Evolutionary conservation across 2,888 invertebrate genomes (phyloP).

Genomic region (Chymomyza caudatula): DNA sequence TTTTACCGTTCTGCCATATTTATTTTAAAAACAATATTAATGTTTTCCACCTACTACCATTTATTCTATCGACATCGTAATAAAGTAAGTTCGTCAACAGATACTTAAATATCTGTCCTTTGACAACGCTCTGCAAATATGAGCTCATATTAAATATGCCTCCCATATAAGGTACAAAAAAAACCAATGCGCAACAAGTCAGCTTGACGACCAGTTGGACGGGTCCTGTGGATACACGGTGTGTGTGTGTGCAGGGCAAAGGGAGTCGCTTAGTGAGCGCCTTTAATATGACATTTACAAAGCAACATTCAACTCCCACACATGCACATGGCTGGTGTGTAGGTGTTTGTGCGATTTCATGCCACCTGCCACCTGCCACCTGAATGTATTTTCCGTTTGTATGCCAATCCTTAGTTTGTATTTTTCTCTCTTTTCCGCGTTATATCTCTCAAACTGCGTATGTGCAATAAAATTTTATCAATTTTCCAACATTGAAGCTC

Average conservation of each 20-base stretch:
- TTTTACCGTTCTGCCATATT: too few relatives aligned
- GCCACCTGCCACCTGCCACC: background rate
- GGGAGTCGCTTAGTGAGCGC: background rate
- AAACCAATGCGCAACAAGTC: slow-evolving; percentile 48
- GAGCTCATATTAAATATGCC: background rate
- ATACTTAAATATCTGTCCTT: background rate
- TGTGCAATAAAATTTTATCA: background rate
- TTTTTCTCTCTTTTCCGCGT: background rate
- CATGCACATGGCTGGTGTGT: background rate
- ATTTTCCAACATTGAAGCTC: background rate
- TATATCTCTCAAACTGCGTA: background rate
- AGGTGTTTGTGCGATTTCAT: background rate
- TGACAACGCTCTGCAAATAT: background rate
- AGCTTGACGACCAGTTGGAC: too few relatives aligned
- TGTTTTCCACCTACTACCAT: too few relatives aligned
- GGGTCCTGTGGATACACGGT: too few relatives aligned
- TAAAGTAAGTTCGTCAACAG: too few relatives aligned
- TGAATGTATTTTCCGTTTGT: background rate
- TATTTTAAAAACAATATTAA: too few relatives aligned
- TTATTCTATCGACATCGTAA: too few relatives aligned
- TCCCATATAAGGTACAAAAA: background rate
- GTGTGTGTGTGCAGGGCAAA: background rate
- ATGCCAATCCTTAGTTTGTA: background rate
- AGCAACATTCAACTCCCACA: too few relatives aligned
- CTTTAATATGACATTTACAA: background rate